Evolutionary conservation across 2,888 invertebrate species (phyloP), one percentile per base, ranked within the genome.

Genomic region (Graphium colonna): DNA sequence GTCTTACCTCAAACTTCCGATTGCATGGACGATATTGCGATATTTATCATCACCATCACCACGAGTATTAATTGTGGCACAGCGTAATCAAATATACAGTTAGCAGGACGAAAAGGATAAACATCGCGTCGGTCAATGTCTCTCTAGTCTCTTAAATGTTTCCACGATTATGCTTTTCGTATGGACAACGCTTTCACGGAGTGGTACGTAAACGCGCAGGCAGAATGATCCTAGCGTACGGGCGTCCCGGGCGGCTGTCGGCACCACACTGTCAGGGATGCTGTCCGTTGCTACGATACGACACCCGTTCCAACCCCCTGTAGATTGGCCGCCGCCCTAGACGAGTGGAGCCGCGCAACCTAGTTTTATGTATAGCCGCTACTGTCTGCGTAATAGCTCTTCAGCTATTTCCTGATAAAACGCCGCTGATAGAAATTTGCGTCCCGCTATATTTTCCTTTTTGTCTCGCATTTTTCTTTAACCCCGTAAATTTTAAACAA

Each of bases 231-330:
- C n/a, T n/a, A n/a, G n/a, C n/a, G n/a, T 4, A 73, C 86, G 82
- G 67, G 79, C 70, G 77, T 53, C 64, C 73, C 61, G 64, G 58
- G 62, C 77, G 77, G 66, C 67, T 60, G 68, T 61, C 74, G 67
- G 71, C 71, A 75, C 75, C 71, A 75, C 70, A 88, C 88, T 88
- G 87, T n/a, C n/a, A 82, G 83, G 88, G 88, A 89, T 86, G 87
- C 88, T 87, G 87, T 60, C 59, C 62, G 88, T 89, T 89, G 88
- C 88, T 86, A 86, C 71, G 88, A 79, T 86, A n/a, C n/a, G n/a
- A n/a, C n/a, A 89, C 78, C 79, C 79, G 67, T 66, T 65, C 65
- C 78, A 78, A 75, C 79, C 83, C 81, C 77, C 73, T 60, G 64
- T 60, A 63, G 66, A 75, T 76, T 72, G 73, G 71, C 72, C 71